These are phyloP conservation scores for Cosmorhoe ocellata DNA, from an alignment of 2,888 invertebrate species.

Conservation along the genomic window DNA sequence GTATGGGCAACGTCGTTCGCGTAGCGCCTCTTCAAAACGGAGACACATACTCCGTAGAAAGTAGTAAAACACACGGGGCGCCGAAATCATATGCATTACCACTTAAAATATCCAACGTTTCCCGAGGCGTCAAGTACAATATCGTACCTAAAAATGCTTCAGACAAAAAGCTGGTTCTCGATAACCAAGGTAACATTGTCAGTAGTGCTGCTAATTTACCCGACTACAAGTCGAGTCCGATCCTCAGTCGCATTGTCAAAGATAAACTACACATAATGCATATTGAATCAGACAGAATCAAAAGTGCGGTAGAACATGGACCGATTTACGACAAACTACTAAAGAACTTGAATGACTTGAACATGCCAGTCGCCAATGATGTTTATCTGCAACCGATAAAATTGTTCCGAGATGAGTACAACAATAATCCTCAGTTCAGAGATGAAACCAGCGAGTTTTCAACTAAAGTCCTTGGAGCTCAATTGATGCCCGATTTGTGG, in stretches of 20 bases:
- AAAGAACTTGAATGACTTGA: slow-evolving; percentile 76
- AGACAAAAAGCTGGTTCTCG: slow-evolving; percentile 75
- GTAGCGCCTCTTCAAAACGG: slow-evolving; percentile 79
- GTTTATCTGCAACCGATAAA: slow-evolving; percentile 81
- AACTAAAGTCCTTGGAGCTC: slow-evolving; percentile 71
- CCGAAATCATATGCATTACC: slow-evolving; percentile 76
- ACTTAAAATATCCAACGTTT: slow-evolving; percentile 73
- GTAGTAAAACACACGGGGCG: slow-evolving; percentile 64
- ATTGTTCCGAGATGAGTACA: slow-evolving; percentile 78
- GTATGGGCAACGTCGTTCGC: slow-evolving; percentile 87
- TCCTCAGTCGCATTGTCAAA: slow-evolving; percentile 73
- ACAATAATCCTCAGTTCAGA: slow-evolving; percentile 78
- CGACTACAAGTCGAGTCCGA: slow-evolving; percentile 74
- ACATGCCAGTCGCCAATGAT: slow-evolving; percentile 77
- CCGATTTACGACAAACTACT: slow-evolving; percentile 83
- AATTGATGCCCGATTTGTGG: slow-evolving; percentile 72
- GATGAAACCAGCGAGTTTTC: slow-evolving; percentile 80
- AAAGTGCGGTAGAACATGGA: slow-evolving; percentile 83
- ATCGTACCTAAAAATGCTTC: slow-evolving; percentile 77
- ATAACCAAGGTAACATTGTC: slow-evolving; percentile 74
- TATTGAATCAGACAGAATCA: slow-evolving; percentile 81
- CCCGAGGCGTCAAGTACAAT: slow-evolving; percentile 74
- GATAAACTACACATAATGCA: slow-evolving; percentile 79
- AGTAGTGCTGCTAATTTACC: slow-evolving; percentile 76
- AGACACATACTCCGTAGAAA: slow-evolving; percentile 70